A percentile compares a stretch with the other conserved stretches of the same genome.
phyloP scores from a whole-genome alignment of 2,113 vertebrate genomes.

The Litocranius walleri region DNA sequence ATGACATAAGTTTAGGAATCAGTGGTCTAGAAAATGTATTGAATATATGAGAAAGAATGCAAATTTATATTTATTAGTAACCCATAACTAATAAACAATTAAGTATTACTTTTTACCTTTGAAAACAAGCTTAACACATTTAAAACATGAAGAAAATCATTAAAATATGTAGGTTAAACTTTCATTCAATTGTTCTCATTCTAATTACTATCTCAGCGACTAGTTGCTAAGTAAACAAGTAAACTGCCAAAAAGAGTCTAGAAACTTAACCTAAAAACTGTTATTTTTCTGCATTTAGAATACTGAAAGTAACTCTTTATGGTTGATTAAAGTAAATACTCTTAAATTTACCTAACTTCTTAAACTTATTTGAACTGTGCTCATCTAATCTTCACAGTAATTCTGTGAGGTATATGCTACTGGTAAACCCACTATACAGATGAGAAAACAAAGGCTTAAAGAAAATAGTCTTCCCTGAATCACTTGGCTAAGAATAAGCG shows the following conservation, averaged over 20 bases:
- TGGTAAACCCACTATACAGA: background rate
- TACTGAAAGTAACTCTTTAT: background rate
- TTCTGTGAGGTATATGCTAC: background rate
- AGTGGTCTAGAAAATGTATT: background rate
- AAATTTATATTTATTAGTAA: conserved; percentile 36
- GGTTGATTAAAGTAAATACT: background rate
- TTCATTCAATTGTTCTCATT: conserved; percentile 30
- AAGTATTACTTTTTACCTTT: background rate
- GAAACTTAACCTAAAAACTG: background rate
- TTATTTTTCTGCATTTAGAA: background rate
- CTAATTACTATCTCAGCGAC: background rate
- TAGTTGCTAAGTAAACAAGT: background rate
- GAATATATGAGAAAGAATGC: background rate
- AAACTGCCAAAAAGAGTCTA: conserved; percentile 8
- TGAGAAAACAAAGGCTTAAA: background rate
- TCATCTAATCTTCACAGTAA: background rate
- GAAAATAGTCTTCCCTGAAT: background rate
- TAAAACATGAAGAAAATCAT: background rate
- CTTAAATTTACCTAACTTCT: background rate
- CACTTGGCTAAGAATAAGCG: background rate
- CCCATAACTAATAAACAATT: conserved; percentile 7
- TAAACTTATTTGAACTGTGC: conserved; percentile 14
- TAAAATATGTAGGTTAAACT: conserved; percentile 14
- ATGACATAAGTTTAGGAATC: background rate
- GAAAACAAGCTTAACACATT: background rate